Percentiles rank a stretch among this genome's conserved stretches.
Conservation (phyloP, 2,888 invertebrate species). For the Drosophila gaucha region DNA sequence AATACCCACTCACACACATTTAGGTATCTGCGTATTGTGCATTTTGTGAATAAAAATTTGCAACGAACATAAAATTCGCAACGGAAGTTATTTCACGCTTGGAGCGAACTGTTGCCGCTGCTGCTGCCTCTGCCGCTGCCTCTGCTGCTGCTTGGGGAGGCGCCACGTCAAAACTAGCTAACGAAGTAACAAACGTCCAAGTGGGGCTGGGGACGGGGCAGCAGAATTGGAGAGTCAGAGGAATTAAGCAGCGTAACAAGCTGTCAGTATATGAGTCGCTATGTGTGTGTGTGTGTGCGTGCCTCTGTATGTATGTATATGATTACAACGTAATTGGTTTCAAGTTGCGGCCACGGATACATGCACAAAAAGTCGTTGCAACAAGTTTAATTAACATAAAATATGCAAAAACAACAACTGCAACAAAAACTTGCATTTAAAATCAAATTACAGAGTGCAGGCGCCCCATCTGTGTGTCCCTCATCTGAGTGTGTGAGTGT, state of each 20-base stretch:
- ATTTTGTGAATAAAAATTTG: slow-evolving; percentile 74
- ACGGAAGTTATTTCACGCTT: slow-evolving; percentile 83
- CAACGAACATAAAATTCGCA: slow-evolving; percentile 80
- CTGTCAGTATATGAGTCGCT: slow-evolving; percentile 47
- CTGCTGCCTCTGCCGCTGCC: slow-evolving; percentile 2
- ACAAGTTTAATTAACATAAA: slow-evolving; percentile 81
- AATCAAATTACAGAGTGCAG: slow-evolving; percentile 49
- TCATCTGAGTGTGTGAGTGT: not conserved
- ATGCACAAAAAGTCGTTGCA: slow-evolving; percentile 54
- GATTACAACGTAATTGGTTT: slow-evolving; percentile 68
- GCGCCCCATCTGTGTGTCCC: not conserved
- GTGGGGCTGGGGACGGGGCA: slow-evolving; percentile 3
- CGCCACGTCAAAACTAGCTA: slow-evolving; percentile 72
- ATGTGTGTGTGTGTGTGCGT: slow-evolving; percentile 11
- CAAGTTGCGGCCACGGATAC: slow-evolving; percentile 53
- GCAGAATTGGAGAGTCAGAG: slow-evolving; percentile 32
- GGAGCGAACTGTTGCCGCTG: slow-evolving; percentile 32
- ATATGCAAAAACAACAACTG: slow-evolving; percentile 55
- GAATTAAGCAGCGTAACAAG: slow-evolving; percentile 73
- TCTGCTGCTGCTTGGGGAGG: slow-evolving; percentile 13
- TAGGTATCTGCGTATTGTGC: slow-evolving; percentile 68
- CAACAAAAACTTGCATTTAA: slow-evolving; percentile 51
- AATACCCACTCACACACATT: not conserved
- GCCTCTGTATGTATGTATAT: slow-evolving; percentile 17
- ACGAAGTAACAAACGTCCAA: slow-evolving; percentile 62